Evolutionary conservation across 2,797 vertebrate species (phyloP).

Genomic region (Knipowitschia caucasica): DNA sequence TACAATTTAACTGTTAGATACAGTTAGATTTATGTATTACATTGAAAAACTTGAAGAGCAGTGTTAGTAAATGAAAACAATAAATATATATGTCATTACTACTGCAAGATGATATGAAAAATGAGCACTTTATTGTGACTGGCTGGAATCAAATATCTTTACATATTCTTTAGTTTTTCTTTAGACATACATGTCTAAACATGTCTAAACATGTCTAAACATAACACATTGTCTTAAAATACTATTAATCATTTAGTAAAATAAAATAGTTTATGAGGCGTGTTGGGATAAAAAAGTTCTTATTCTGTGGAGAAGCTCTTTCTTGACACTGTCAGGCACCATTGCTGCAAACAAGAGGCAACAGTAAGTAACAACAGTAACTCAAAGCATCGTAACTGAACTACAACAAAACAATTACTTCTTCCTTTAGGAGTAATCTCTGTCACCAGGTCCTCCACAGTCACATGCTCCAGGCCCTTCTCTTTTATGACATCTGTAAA

Average conservation of each 20-base stretch:
- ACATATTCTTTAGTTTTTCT: too few relatives aligned
- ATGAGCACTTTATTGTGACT: too few relatives aligned
- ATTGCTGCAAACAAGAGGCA: conserved; percentile 78
- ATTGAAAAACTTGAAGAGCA: too few relatives aligned
- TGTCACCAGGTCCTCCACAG: conserved; percentile 93
- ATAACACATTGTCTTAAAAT: too few relatives aligned
- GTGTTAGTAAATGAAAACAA: too few relatives aligned
- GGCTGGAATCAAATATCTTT: too few relatives aligned
- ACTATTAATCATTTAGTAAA: not conserved
- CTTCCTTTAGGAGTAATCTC: conserved; percentile 98
- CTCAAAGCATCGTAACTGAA: not conserved
- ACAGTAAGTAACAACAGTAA: conserved; percentile 1
- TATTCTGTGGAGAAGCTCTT: conserved; percentile 97
- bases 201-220: not conserved
- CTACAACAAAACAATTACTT: conserved; percentile 76
- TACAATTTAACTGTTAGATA: too few relatives aligned
- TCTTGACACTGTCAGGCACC: conserved; percentile 98
- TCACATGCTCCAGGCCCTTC: conserved; percentile 95
- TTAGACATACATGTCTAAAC: too few relatives aligned
- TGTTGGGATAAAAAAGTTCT: conserved; percentile 94
- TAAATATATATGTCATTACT: too few relatives aligned
- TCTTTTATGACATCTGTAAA: conserved; percentile 92
- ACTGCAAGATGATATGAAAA: too few relatives aligned
- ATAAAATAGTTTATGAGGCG: conserved; percentile 69
- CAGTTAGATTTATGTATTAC: too few relatives aligned